Base-by-base conservation (phyloP, 2,113 vertebrate genomes). In the Brachionichthys hirsutus region DNA sequence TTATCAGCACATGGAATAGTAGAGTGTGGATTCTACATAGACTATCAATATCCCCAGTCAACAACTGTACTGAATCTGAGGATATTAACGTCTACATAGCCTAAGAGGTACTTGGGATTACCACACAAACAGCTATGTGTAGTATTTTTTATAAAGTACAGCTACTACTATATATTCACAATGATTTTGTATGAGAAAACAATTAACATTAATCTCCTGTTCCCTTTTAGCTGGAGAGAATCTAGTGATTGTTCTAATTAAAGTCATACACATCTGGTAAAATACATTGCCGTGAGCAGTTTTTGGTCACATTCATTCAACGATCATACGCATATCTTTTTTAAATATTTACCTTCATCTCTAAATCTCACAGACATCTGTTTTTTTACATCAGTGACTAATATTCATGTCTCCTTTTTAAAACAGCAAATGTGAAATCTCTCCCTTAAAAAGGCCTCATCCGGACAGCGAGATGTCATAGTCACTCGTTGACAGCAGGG, bases 401-500 rank as follows among this genome's bases (percentile, higher is more conserved):
- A 54, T 62, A 48, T 53, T 46, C 10, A 2, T 4, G 7, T 60
- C 73, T 55, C 63, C 63, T 50, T 63, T 85, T 75, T 44, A 40
- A 38, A 70, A 55, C 30, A 52, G 38, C 4, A 19, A n/a, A 15
- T 48, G 46, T 20, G 50, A 34, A 14, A 30, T 19, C 35, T 46
- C 13, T 8, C 6, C 9, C 9, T 41, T 12, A 14, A 8, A 14
- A 14, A 8, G n/a, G 13, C 19, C 18, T 93, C 83, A 98, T 75
- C 95, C 95, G 0, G 96, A 99, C 68, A 98, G 69, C 0, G 94
- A 95, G 88, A 98, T 97, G 75, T 99, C 97, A 36, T 95, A 98
- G 93, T 99, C 97, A 66, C 94, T 98, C 64, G 87, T 60, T 0
- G 94, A 96, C 53, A 91, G 78, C 41, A 93, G 79, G 0, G 93